phyloP scores from a whole-genome alignment of 2,113 vertebrate genomes.

The Lepisosteus oculatus region DNA sequence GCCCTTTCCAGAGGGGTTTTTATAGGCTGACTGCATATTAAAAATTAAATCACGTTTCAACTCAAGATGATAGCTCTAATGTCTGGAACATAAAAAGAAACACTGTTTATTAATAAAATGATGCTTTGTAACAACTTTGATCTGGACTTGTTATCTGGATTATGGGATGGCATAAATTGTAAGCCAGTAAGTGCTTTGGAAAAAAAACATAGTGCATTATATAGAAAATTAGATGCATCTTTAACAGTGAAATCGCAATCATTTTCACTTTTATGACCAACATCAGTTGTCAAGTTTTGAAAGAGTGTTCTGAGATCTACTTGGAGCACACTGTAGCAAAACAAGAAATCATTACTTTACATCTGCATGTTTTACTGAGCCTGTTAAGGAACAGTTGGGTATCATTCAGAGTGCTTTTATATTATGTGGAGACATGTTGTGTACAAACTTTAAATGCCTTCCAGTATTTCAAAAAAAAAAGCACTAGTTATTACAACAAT shows the following conservation, averaged over 20 bases:
- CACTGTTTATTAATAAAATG: constrained; percentile 6
- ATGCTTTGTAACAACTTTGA: constrained; percentile 10
- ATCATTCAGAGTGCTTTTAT: too few species aligned
- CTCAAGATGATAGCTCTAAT: constrained; percentile 3
- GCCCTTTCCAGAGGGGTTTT: neutral
- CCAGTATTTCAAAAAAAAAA: too few species aligned
- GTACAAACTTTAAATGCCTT: too few species aligned
- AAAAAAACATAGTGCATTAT: neutral
- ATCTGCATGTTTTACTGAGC: too few species aligned
- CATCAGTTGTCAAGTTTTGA: neutral
- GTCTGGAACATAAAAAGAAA: constrained; percentile 3
- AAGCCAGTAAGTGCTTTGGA: neutral
- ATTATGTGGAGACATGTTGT: too few species aligned
- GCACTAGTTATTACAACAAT: too few species aligned
- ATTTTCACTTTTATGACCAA: constrained; percentile 2
- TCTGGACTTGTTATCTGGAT: constrained; percentile 5
- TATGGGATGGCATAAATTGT: neutral
- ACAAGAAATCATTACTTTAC: neutral
- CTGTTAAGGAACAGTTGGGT: too few species aligned
- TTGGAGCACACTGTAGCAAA: neutral
- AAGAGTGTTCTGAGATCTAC: neutral
- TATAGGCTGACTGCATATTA: neutral
- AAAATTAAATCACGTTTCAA: constrained; percentile 1
- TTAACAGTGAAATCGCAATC: neutral
- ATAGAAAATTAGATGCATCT: neutral